phyloP scores from a whole-genome alignment of 2,797 vertebrate species.

The Manis crassicaudata region DNA sequence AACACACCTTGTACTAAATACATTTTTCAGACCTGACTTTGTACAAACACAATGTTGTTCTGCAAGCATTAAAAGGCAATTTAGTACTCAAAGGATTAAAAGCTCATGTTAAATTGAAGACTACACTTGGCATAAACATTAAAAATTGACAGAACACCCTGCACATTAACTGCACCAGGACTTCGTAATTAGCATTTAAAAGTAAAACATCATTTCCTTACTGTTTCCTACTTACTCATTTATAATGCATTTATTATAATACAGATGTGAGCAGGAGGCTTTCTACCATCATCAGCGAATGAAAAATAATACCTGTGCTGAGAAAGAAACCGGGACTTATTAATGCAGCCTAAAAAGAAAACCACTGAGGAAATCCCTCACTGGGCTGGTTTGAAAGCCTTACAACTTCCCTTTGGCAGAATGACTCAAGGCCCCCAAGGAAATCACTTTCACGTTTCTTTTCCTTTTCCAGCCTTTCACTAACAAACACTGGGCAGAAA shows the following conservation, averaged over 20 bases:
- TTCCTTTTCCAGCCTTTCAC: background rate
- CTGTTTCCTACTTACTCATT: constrained; percentile 91
- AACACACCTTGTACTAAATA: constrained; percentile 88
- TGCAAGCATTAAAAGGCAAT: constrained; percentile 97
- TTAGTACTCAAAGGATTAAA: constrained; percentile 97
- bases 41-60: constrained; percentile 94
- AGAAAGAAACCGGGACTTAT: constrained; percentile 68
- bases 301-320: constrained; percentile 64
- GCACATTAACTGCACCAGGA: constrained; percentile 93
- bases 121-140: constrained; percentile 96
- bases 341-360: constrained; percentile 73
- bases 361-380: constrained; percentile 56
- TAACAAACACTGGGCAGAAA: background rate
- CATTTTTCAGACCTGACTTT: constrained; percentile 94
- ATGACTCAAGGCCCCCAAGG: background rate
- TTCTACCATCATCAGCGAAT: constrained; percentile 80
- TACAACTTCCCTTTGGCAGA: constrained; percentile 40
- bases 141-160: constrained; percentile 96
- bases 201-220: constrained; percentile 92
- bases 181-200: constrained; percentile 92
- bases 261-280: constrained; percentile 83
- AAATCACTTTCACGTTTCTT: background rate
- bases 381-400: constrained; percentile 62
- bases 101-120: constrained; percentile 99
- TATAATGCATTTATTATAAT: constrained; percentile 92